These are phyloP conservation scores for Neomorphus geoffroyi DNA, from an alignment of 2,797 vertebrate genomes.

Conservation along the genomic window DNA sequence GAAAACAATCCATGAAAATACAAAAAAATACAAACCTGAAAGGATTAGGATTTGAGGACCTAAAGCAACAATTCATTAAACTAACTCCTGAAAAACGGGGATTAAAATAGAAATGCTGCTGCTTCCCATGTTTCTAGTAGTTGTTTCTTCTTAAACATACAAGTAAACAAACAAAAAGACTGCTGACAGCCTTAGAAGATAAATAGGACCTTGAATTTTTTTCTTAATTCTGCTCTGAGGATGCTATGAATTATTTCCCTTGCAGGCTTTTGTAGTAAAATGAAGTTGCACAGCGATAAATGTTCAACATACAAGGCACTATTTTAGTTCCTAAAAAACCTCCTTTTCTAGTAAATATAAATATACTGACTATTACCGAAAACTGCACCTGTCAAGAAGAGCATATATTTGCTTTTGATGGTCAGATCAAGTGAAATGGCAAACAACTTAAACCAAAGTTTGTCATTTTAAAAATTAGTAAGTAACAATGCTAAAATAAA, in stretches of 20 bases:
- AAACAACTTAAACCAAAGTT: constrained; percentile 16
- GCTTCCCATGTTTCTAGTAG: not conserved
- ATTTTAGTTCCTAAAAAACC: not conserved
- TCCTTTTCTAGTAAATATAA: constrained; percentile 2
- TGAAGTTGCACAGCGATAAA: not conserved
- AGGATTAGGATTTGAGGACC: not conserved
- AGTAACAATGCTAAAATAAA: not conserved
- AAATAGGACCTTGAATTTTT: not conserved
- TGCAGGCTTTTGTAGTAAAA: not conserved
- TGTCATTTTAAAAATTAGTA: not conserved
- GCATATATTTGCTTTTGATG: constrained; percentile 2
- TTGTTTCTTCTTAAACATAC: not conserved
- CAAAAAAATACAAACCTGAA: not conserved
- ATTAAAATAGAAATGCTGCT: not conserved
- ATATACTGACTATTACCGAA: not conserved
- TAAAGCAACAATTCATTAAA: not conserved
- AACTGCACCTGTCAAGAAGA: not conserved
- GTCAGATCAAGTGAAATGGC: not conserved
- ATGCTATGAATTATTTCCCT: not conserved
- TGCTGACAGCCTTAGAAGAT: not conserved
- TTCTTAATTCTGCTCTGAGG: not conserved
- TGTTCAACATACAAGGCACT: not conserved
- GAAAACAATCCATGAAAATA: not conserved
- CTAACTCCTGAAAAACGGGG: not conserved
- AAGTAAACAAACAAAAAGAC: not conserved